These are phyloP conservation scores for Ceratina japonica DNA, from an alignment of 1,140 invertebrate genomes.

Conservation along the genomic window DNA sequence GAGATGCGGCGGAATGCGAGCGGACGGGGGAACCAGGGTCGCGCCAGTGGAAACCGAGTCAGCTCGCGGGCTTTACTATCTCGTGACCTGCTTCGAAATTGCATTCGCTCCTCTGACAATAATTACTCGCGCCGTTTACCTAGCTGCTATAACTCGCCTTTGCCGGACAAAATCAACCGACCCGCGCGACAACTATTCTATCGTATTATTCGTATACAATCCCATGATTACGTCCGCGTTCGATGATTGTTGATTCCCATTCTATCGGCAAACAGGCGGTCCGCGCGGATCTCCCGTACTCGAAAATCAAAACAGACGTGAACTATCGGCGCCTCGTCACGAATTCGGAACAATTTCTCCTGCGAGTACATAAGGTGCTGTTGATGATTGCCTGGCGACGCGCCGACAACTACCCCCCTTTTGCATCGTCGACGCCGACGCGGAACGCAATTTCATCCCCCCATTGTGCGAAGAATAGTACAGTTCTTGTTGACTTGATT, in stretches of 20 bases:
- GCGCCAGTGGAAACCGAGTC: conserved; percentile 1
- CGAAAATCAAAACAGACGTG: neutral
- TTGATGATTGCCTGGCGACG: neutral
- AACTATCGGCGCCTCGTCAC: neutral
- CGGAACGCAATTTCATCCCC: neutral
- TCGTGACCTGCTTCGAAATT: conserved; percentile 44
- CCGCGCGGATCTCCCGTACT: neutral
- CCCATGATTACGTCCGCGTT: conserved; percentile 36
- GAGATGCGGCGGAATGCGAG: neutral
- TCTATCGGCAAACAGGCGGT: conserved; percentile 4
- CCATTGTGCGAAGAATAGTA: neutral
- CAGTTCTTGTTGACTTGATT: neutral
- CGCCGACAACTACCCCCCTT: neutral
- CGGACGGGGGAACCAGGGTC: neutral
- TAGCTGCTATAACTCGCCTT: conserved; percentile 16
- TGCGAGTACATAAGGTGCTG: neutral
- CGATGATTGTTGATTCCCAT: conserved; percentile 27
- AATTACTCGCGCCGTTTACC: conserved; percentile 55
- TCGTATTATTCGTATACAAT: conserved; percentile 39
- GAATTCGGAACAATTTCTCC: conserved; percentile 23
- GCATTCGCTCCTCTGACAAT: conserved; percentile 43
- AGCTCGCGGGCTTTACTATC: conserved; percentile 16
- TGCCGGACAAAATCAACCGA: conserved; percentile 20
- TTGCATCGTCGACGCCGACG: too few species aligned
- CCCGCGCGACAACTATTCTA: conserved; percentile 29